Base-by-base conservation (phyloP, 2,797 vertebrate genomes). In the Falco novaeseelandiae region DNA sequence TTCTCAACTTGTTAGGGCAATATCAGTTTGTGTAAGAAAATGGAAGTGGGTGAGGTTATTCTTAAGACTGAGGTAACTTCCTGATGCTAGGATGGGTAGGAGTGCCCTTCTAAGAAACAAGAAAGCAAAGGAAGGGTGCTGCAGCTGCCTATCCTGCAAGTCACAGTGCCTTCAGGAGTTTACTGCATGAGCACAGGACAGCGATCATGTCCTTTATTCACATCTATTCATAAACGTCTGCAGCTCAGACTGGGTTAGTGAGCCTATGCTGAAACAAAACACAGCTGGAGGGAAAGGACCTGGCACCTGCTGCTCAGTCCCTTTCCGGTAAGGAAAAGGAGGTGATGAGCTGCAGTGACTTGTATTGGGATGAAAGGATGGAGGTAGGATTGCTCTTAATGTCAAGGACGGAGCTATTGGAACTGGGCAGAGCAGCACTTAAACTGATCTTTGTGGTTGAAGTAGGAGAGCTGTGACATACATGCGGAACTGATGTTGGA, bases 81-180 rank as follows among this genome's bases (percentile, higher is more conserved):
- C 54, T 38, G 63, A 36, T 42, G 51, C 12, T 21, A 36, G 12
- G 30, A 51, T 8, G 34, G 42, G 32, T 27, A 54, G 44, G 30
- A 30, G 20, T 18, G 14, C 16, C 14, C 14, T 61, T 76, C 32
- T 51, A 46, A 57, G 40, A 55, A 67, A 76, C 17, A 27, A 36
- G 61, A 42, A 72, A 48, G 18, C 15, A 21, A 71, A 72, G 59
- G 76, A 51, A 46, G 34, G 51, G 22, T 63, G 61, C 29, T 40
- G 40, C 29, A 66, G 40, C 26, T 61, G 18, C 27, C 66, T 58
- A 0, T 25, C 25, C 63, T 12, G 12, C 46, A 44, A 19, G 48
- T 8, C 25, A 26, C 20, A 0, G 1, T 14, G 25, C 16, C 13
- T n/a, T 21, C 29, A 59, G 40, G 57, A 49, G 29, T 6, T 65